Evolutionary conservation across 2,113 vertebrate genomes (phyloP).

Genomic region (Oncorhynchus gorbuscha): DNA sequence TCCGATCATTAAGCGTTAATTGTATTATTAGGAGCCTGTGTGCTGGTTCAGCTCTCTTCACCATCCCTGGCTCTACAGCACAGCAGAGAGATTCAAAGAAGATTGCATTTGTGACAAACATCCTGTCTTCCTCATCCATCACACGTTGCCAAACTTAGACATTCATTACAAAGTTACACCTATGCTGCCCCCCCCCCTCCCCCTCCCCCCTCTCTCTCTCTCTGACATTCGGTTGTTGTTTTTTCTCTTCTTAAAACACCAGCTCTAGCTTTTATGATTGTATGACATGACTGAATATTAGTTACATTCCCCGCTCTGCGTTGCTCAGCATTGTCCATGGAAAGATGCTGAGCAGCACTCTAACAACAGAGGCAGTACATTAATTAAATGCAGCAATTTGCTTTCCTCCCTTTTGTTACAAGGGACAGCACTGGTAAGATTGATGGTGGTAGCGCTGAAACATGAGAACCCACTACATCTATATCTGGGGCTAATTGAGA

Average conservation of each 20-base stretch:
- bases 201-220: constrained; percentile 6
- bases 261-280: constrained; percentile 19
- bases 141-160: constrained; percentile 71
- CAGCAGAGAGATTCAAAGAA: constrained; percentile 66
- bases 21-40: constrained; percentile 44
- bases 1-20: constrained; percentile 66
- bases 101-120: constrained; percentile 75
- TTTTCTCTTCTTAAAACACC: not conserved
- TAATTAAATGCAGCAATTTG: constrained; percentile 82
- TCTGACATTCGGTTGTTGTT: constrained; percentile 18
- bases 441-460: constrained; percentile 71
- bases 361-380: constrained; percentile 74
- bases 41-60: constrained; percentile 40
- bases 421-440: constrained; percentile 69
- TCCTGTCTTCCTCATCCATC: constrained; percentile 74
- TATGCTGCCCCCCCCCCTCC: constrained; percentile 49
- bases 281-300: constrained; percentile 51
- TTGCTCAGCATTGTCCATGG: constrained; percentile 34
- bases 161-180: constrained; percentile 77
- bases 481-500: constrained; percentile 76
- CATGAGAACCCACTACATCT: constrained; percentile 72
- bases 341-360: constrained; percentile 78
- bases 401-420: constrained; percentile 71
- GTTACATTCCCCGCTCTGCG: constrained; percentile 48
- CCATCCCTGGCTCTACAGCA: constrained; percentile 37